Conservation (phyloP, 2,113 vertebrate genomes). For the Chinchilla lanigera region DNA sequence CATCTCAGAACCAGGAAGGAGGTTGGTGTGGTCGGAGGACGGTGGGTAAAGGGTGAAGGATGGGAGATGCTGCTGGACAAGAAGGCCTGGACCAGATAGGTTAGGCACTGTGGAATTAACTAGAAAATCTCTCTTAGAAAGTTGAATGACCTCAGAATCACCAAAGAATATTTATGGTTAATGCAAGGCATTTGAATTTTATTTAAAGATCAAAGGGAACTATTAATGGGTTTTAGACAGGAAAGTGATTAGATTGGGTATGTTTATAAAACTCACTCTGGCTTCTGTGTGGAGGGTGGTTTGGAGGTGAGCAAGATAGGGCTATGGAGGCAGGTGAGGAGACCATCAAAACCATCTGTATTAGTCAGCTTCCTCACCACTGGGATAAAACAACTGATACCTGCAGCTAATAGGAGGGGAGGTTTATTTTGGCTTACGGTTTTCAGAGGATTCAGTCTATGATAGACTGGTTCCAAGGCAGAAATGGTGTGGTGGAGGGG, state of each 20-base stretch:
- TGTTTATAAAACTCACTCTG: not conserved
- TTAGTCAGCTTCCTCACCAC: not conserved
- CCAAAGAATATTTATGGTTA: not conserved
- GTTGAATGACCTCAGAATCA: not conserved
- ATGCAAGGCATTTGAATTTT: not conserved
- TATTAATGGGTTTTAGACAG: not conserved
- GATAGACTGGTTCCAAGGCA: not conserved
- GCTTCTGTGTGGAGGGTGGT: not conserved
- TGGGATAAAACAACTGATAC: not conserved
- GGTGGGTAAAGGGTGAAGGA: not conserved
- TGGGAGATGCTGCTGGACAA: not conserved
- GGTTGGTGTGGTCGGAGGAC: not conserved
- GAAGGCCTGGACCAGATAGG: not conserved
- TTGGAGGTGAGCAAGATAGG: not conserved
- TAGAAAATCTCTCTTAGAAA: not conserved
- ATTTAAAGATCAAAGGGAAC: constrained; percentile 19
- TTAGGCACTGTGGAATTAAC: not conserved
- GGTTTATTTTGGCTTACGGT: not conserved
- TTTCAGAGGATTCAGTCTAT: not conserved
- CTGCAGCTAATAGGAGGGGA: not conserved
- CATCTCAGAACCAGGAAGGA: not conserved
- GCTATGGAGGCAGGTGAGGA: not conserved
- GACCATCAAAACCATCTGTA: not conserved
- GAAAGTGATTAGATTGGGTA: not conserved
- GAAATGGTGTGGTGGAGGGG: not conserved